Evolutionary conservation across 2,113 vertebrate genomes (phyloP).

Genomic region (Microtus richardsoni): DNA sequence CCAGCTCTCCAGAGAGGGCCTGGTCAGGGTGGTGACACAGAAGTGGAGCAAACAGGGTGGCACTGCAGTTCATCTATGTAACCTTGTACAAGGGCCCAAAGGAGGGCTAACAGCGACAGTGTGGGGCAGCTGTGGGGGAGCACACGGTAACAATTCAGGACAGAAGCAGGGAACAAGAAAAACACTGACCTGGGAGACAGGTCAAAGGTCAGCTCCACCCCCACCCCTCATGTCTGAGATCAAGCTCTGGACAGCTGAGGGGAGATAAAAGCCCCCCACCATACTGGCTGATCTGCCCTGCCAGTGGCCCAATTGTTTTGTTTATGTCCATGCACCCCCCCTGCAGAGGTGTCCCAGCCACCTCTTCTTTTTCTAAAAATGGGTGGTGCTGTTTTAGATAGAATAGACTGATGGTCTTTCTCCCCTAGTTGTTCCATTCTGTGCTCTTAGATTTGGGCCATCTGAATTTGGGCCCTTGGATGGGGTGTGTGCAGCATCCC

Average conservation of each 20-base stretch:
- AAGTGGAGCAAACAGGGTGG: background rate
- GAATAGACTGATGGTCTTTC: background rate
- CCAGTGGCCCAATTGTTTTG: background rate
- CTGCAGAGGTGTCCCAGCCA: conserved; percentile 51
- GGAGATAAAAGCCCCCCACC: background rate
- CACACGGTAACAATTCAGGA: background rate
- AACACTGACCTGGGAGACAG: background rate
- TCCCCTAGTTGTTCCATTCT: background rate
- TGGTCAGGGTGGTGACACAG: background rate
- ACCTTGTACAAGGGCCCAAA: background rate
- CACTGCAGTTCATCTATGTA: background rate
- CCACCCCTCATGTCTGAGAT: background rate
- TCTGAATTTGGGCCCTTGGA: background rate
- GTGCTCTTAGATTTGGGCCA: background rate
- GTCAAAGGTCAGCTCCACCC: background rate
- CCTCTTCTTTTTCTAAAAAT: conserved; percentile 10
- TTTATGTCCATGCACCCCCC: conserved; percentile 3
- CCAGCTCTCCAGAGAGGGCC: background rate
- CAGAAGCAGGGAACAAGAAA: background rate
- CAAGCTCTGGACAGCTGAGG: background rate
- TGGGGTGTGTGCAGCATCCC: background rate
- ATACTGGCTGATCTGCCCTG: background rate
- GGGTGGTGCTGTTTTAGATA: conserved; percentile 11
- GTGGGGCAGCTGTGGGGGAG: background rate
- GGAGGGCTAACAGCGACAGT: background rate